Evolutionary conservation across 2,888 invertebrate species (phyloP).

Genomic region (Caenorhabditis imperialis): DNA sequence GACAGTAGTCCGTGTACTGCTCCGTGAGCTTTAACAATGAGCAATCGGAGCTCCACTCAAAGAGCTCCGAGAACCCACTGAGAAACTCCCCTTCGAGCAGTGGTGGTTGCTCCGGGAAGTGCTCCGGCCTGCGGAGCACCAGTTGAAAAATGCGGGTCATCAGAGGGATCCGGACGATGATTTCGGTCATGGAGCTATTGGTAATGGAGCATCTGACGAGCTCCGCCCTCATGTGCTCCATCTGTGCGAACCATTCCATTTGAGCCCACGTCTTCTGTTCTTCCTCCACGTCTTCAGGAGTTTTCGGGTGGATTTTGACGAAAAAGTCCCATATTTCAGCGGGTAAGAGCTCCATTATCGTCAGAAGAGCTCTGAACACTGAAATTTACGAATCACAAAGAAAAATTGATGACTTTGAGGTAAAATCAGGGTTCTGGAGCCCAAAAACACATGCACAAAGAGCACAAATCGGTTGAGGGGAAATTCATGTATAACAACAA

Average conservation of each 20-base stretch:
- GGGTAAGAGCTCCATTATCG: slow-evolving; percentile 7
- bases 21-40: slow-evolving; percentile 22
- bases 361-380: background rate
- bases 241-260: slow-evolving; percentile 28
- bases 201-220: slow-evolving; percentile 12
- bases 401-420: too few species aligned
- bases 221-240: slow-evolving; percentile 14
- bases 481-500: too few species aligned
- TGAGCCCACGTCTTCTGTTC: background rate
- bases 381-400: too few species aligned
- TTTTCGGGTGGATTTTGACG: slow-evolving; percentile 12
- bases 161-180: slow-evolving; percentile 13
- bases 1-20: slow-evolving; percentile 20
- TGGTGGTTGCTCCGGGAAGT: slow-evolving; percentile 28
- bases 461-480: too few species aligned
- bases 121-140: slow-evolving; percentile 3
- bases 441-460: too few species aligned
- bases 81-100: slow-evolving; percentile 10
- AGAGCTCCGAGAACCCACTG: slow-evolving; percentile 26
- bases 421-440: too few species aligned
- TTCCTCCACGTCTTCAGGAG: background rate
- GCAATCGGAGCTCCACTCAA: slow-evolving; percentile 14
- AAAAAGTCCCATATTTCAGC: slow-evolving; percentile 31
- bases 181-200: background rate
- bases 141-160: slow-evolving; percentile 37